Base-by-base conservation (phyloP, 1,140 invertebrate genomes). In the Musca vetustissima region DNA sequence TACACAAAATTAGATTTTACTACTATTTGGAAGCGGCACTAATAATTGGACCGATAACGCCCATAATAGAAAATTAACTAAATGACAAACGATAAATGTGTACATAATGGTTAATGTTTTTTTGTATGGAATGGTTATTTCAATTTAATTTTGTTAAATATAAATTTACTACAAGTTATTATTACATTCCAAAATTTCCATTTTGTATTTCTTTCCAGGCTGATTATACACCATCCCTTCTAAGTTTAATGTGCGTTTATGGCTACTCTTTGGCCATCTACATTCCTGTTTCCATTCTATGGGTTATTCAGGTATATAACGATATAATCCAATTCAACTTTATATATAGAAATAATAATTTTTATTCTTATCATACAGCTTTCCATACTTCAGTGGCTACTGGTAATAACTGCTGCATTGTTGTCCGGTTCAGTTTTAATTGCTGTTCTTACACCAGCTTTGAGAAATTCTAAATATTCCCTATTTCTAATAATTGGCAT, bases 201-300 rank as follows among this genome's bases (percentile, higher is more conserved):
- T 9, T 32, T 32, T 9, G 9, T 13, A 43, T 8, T 43, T 57
- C 36, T 65, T 85, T 89, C 55, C 83, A 92, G 89, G 83, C 83
- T 52, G 84, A 84, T 17, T 81, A 85, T 19, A 82, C 86, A 2
- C 88, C 90, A 32, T 89, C 89, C 22, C 89, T 95, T 74, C 85
- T 97, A 70, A 91, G 93, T 65, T 86, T 97, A 7, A 86, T 98
- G 71, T 98, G 95, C 83, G 85, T 98, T 2, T 99, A 98, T 83
- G 97, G 97, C 15, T 99, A 99, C 82, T 97, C 95, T 0, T 83
- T 99, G 49, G 89, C 93, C 36, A 94, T 98, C 72, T 98, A 96
- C 80, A 90, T 98, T 75, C 96, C 96, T 9, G 90, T 97, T 6
- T 93, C 95, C n/a, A 89, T 98, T 74, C 83, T 98, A 7, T 98